Evolutionary conservation across 2,888 invertebrate species (phyloP).

Genomic region (Halictus quadricinctus): DNA sequence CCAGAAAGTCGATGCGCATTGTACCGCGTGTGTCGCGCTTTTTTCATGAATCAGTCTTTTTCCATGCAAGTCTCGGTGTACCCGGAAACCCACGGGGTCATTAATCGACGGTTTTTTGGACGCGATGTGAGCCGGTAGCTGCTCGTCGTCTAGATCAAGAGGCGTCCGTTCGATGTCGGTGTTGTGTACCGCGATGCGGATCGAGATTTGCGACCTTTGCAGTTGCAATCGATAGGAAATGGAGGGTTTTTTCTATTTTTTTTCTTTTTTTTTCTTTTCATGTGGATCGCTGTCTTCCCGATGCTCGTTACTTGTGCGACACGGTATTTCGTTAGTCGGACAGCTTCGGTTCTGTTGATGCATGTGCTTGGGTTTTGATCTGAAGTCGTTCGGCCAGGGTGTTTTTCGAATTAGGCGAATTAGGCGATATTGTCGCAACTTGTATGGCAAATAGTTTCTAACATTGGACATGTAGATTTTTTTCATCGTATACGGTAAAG

Average conservation of each 20-base stretch:
- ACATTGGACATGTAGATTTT: too few species aligned
- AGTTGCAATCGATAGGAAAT: constrained; percentile 19
- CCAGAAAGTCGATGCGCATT: constrained; percentile 77
- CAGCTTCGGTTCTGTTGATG: background rate
- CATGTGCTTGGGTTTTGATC: background rate
- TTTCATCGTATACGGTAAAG: background rate
- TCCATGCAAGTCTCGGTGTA: constrained; percentile 73
- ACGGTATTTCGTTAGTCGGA: background rate
- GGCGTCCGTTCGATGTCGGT: constrained; percentile 3
- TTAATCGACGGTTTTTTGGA: constrained; percentile 38
- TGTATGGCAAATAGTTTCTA: too few species aligned
- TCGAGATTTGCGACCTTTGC: constrained; percentile 12
- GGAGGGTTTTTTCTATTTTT: background rate
- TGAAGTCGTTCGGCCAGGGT: background rate
- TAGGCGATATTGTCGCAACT: too few species aligned
- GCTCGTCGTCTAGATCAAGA: background rate
- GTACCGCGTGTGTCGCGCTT: constrained; percentile 79
- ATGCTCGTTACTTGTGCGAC: background rate
- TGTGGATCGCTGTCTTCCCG: background rate
- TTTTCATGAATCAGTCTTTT: constrained; percentile 80
- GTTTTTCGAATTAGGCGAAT: too few species aligned
- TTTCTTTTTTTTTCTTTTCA: background rate
- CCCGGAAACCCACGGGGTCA: constrained; percentile 14
- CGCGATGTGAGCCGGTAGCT: constrained; percentile 46
- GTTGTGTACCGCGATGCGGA: background rate